phyloP scores from a whole-genome alignment of 1,140 invertebrate genomes.

The Physella acuta region DNA sequence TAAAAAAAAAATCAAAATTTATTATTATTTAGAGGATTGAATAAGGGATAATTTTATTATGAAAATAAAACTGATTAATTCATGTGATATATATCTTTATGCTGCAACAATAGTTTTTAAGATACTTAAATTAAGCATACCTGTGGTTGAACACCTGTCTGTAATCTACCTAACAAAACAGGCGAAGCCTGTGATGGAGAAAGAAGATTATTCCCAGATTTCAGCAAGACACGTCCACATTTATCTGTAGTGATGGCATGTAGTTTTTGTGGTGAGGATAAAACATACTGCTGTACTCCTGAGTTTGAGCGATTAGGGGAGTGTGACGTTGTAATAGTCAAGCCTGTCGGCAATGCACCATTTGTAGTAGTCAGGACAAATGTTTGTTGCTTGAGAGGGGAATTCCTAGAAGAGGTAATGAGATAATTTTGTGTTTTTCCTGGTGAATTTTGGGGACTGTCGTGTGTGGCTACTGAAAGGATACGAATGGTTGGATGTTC shows the following conservation, averaged over 20 bases:
- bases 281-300: conserved; percentile 14
- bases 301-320: conserved; percentile 11
- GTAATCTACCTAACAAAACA: conserved; percentile 46
- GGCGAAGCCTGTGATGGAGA: conserved; percentile 45
- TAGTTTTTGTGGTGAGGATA: conserved; percentile 34
- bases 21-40: too few relatives aligned
- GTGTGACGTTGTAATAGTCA: conserved; percentile 6
- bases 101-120: too few relatives aligned
- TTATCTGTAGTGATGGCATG: conserved; percentile 35
- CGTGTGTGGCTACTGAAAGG: conserved; percentile 3
- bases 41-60: background rate
- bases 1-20: too few relatives aligned
- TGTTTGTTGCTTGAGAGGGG: conserved; percentile 17
- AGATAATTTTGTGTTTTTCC: conserved; percentile 23
- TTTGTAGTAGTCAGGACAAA: conserved; percentile 19
- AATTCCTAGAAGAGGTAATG: conserved; percentile 23
- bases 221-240: conserved; percentile 17
- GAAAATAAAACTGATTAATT: background rate
- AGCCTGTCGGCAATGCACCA: conserved; percentile 13
- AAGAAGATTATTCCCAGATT: conserved; percentile 32
- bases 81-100: background rate
- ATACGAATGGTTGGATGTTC: conserved; percentile 24
- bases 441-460: conserved; percentile 14
- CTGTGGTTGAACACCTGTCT: conserved; percentile 39
- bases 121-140: too few relatives aligned